These are phyloP conservation scores for Sebastes glaucus DNA, from an alignment of 2,797 vertebrate genomes.

Conservation along the genomic window DNA sequence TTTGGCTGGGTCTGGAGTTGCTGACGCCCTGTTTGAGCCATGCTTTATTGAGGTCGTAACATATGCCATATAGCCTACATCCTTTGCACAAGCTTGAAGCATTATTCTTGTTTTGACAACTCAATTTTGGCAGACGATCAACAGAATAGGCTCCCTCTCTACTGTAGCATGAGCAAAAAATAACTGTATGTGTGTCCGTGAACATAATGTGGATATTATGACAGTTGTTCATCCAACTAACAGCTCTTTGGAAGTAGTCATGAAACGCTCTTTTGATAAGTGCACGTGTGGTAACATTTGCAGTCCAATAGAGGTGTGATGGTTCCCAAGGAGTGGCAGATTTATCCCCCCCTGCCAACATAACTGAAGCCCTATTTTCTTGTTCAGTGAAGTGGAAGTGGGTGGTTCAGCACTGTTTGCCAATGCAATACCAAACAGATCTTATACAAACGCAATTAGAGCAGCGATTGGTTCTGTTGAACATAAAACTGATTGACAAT, in stretches of 20 bases:
- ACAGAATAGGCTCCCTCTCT: neutral
- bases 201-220: conserved; percentile 40
- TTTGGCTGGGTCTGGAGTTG: neutral
- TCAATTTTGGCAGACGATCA: conserved; percentile 8
- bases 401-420: conserved; percentile 69
- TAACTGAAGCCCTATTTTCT: conserved; percentile 66
- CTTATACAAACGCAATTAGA: conserved; percentile 75
- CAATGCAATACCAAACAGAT: conserved; percentile 68
- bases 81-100: neutral
- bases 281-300: conserved; percentile 53
- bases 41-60: conserved; percentile 40
- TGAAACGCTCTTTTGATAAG: conserved; percentile 59
- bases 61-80: neutral
- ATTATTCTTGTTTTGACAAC: conserved; percentile 34
- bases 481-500: conserved; percentile 67
- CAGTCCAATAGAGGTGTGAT: conserved; percentile 65
- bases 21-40: conserved; percentile 33
- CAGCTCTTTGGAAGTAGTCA: conserved; percentile 58
- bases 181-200: neutral
- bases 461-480: conserved; percentile 56
- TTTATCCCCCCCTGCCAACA: conserved; percentile 68
- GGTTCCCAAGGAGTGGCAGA: conserved; percentile 65
- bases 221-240: conserved; percentile 51
- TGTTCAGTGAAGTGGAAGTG: conserved; percentile 73
- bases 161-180: conserved; percentile 10